A percentile compares a stretch with the other conserved stretches of the same genome.
Conservation (phyloP, 1,140 invertebrate species). For the Drosophila carrolli region DNA sequence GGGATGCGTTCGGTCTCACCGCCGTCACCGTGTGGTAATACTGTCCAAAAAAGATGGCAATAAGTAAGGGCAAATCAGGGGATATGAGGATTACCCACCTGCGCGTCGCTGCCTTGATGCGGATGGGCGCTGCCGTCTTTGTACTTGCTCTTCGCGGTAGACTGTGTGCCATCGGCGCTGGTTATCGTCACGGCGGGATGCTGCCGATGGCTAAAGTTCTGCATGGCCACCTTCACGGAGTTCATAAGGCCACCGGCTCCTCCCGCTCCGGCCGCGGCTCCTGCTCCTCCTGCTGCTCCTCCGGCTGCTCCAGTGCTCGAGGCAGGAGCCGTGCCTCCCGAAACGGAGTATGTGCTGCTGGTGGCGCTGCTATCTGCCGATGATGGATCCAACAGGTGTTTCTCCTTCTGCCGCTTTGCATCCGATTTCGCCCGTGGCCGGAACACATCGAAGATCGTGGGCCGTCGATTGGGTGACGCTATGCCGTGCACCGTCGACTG, state of each 20-base stretch:
- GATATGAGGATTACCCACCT: conserved; percentile 69
- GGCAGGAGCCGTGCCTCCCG: conserved; percentile 46
- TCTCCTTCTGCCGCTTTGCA: conserved; percentile 87
- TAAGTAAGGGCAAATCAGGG: background rate
- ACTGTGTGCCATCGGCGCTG: conserved; percentile 65
- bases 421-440: conserved; percentile 92
- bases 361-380: conserved; percentile 84
- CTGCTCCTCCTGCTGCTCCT: conserved; percentile 73
- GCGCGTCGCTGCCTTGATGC: conserved; percentile 86
- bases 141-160: conserved; percentile 84
- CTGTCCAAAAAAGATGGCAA: conserved; percentile 63
- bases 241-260: conserved; percentile 88
- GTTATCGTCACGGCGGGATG: conserved; percentile 84
- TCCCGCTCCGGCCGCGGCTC: conserved; percentile 45
- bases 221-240: conserved; percentile 91
- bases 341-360: conserved; percentile 80
- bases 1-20: conserved; percentile 84
- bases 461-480: conserved; percentile 89
- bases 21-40: conserved; percentile 89
- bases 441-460: conserved; percentile 93
- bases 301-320: conserved; percentile 45
- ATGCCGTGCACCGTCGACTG: conserved; percentile 85
- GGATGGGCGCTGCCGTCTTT: conserved; percentile 88
- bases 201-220: conserved; percentile 87
- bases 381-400: conserved; percentile 65